Evolutionary conservation across 2,113 vertebrate species (phyloP).

Genomic region (Bothrops jararaca): DNA sequence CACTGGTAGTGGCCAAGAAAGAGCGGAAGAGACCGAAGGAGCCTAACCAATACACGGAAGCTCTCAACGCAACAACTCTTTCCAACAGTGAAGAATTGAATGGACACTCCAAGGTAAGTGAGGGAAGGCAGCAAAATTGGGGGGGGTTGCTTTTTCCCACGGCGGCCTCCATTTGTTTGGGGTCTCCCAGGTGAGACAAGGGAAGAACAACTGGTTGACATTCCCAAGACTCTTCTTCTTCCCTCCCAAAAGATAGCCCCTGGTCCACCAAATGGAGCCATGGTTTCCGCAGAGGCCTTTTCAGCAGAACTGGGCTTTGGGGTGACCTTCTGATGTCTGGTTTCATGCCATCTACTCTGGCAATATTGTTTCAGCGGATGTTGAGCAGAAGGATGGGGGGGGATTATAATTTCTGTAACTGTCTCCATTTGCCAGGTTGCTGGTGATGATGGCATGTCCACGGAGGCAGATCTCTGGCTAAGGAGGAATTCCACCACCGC

Average conservation of each 20-base stretch:
- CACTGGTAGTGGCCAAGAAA: constrained; percentile 73
- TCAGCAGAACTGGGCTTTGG: background rate
- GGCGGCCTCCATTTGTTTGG: rapidly evolving
- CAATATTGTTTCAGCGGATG: background rate
- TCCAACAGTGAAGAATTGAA: constrained; percentile 82
- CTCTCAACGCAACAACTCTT: constrained; percentile 74
- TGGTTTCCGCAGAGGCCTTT: too few species aligned
- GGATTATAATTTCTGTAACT: background rate
- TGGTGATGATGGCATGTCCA: background rate
- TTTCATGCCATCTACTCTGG: background rate
- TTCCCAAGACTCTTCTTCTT: background rate
- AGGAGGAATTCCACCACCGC: background rate
- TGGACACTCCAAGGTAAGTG: constrained; percentile 76
- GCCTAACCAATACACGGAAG: constrained; percentile 73
- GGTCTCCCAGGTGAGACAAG: background rate
- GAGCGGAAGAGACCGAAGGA: constrained; percentile 80
- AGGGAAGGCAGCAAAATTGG: too few species aligned
- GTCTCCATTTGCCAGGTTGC: background rate
- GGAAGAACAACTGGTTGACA: background rate
- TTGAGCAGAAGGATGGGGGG: background rate
- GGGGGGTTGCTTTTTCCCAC: background rate
- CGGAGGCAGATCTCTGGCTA: background rate
- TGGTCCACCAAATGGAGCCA: background rate
- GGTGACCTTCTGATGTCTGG: background rate
- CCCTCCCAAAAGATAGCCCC: background rate